Evolutionary conservation across 2,888 invertebrate genomes (phyloP).

Genomic region (Poecilobothrus nobilitatus): DNA sequence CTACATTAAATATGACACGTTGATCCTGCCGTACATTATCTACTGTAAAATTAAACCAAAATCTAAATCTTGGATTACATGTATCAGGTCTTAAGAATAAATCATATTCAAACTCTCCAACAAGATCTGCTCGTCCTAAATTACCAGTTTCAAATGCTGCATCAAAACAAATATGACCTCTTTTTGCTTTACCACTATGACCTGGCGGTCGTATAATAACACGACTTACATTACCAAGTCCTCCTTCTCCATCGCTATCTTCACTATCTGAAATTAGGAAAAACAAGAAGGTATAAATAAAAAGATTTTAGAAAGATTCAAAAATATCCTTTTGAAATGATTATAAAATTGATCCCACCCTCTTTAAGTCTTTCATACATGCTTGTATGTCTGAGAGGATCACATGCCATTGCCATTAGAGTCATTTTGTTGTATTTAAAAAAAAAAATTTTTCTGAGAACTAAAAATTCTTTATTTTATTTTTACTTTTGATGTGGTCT

Average conservation of each 20-base stretch:
- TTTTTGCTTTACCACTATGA: slow-evolving; percentile 90
- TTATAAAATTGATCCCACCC: slow-evolving; percentile 35
- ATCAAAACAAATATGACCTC: slow-evolving; percentile 93
- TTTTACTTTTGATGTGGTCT: background rate
- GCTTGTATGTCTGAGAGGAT: slow-evolving; percentile 53
- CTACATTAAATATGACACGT: slow-evolving; percentile 92
- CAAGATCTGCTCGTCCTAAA: slow-evolving; percentile 86
- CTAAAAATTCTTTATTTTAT: background rate
- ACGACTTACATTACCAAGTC: slow-evolving; percentile 84
- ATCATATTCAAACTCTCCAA: slow-evolving; percentile 93
- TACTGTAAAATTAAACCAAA: slow-evolving; percentile 98
- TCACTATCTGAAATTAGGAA: slow-evolving; percentile 64
- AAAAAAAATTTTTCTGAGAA: background rate
- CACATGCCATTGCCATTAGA: slow-evolving; percentile 41
- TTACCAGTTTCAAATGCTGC: slow-evolving; percentile 96
- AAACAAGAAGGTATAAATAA: slow-evolving; percentile 6
- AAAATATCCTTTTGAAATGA: background rate
- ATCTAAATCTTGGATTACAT: slow-evolving; percentile 81
- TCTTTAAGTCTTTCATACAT: slow-evolving; percentile 54
- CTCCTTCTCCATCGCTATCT: slow-evolving; percentile 88
- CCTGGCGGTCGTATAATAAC: slow-evolving; percentile 82
- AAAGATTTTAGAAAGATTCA: background rate
- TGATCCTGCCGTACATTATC: slow-evolving; percentile 92
- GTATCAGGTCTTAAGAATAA: slow-evolving; percentile 93
- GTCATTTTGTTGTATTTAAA: slow-evolving; percentile 29